Conservation (phyloP, 2,113 vertebrate genomes). For the Xiphophorus hellerii region DNA sequence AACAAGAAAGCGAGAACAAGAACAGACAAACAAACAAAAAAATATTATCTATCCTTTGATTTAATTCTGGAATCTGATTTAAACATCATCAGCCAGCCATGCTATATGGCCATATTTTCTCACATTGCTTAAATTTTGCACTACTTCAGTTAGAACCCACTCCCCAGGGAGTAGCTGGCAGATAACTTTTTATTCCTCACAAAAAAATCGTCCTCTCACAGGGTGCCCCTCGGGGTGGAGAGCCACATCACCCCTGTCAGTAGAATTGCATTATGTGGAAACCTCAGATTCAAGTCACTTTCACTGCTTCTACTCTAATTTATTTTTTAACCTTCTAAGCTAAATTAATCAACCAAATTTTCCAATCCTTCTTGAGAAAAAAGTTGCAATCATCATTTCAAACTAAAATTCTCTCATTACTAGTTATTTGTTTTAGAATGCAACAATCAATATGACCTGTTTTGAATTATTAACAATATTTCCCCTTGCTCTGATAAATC, state of each 20-base stretch:
- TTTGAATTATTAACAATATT: slow-evolving; percentile 68
- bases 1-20: background rate
- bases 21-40: background rate
- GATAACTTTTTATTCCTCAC: background rate
- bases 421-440: slow-evolving; percentile 58
- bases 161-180: background rate
- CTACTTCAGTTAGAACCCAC: background rate
- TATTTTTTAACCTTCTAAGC: background rate
- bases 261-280: no score
- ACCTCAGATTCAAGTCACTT: background rate
- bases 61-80: background rate
- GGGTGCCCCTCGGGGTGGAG: background rate
- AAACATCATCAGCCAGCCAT: background rate
- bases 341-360: background rate
- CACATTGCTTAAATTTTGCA: background rate
- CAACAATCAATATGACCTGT: slow-evolving; percentile 69
- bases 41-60: no score
- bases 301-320: background rate
- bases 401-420: background rate
- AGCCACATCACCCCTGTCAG: no score
- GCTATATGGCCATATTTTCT: background rate
- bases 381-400: background rate
- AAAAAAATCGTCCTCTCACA: background rate
- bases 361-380: slow-evolving; percentile 1
- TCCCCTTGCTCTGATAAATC: slow-evolving; percentile 51